Base-by-base conservation (phyloP, 2,888 invertebrate species). In the Latheticus oryzae region DNA sequence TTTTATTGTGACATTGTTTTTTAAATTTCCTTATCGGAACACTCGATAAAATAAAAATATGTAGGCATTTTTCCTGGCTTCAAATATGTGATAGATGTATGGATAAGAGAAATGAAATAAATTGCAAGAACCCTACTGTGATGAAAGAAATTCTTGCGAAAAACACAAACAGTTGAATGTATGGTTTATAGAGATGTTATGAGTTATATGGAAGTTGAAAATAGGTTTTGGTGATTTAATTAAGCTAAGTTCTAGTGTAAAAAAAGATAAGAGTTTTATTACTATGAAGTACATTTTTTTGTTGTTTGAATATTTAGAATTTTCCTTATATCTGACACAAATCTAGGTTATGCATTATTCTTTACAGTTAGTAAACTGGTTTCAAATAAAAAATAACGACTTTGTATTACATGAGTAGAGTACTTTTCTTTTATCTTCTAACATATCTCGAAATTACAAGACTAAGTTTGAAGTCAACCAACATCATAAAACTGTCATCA, bases 271-370 rank as follows among this genome's bases (percentile, higher is more conserved):
- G n/a, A 9, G 28, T 28, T n/a, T 11, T 28, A 28, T 9, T 28
- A 12, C 21, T 26, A 5, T 3, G 32, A 32, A 15, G 8, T 8
- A 15, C 12, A 13, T 1, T 12, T 33, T 33, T 21, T 21, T 5
- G 21, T 5, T 33, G 15, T 33, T 33, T 33, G 8, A 33, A 33
- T 15, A 24, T 23, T 28, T 28, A 28, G 12, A 3, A 19, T 19
- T 12, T 8, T 9, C 13, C 19, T 40, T 40, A 40, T n/a, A n/a
- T 40, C 40, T 24, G 24, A 12, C 15, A 12, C n/a, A n/a, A 12
- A 40, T 40, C 40, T 40, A 12, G 9, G 24, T 40, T 40, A 40
- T 40, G 40, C 15, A 13, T 28, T 28, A n/a, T n/a, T 28, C 28
- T 28, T 28, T 28, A 12, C 12, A 12, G 28, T 28, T 28, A 11